Conservation (phyloP, 2,113 vertebrate genomes). For the Tinamus guttatus region DNA sequence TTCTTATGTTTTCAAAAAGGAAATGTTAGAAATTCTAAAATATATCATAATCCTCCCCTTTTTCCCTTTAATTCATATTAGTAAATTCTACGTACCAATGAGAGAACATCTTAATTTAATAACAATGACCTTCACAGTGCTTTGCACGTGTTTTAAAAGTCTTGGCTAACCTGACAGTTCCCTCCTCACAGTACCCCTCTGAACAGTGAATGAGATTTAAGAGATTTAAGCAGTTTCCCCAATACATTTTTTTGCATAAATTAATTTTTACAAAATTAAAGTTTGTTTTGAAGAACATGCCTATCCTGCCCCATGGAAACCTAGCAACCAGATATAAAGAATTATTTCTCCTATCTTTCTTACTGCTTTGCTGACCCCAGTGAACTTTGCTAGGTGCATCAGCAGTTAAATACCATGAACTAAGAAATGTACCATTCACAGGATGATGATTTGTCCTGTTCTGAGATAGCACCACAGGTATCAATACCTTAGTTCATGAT, state of each 20-base stretch:
- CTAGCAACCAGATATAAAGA: background rate
- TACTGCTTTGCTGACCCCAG: background rate
- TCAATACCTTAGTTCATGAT: background rate
- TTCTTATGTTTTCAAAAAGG: background rate
- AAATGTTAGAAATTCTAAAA: background rate
- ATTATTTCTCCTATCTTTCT: background rate
- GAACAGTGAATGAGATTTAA: background rate
- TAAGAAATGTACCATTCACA: background rate
- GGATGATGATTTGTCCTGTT: background rate
- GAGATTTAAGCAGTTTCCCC: background rate
- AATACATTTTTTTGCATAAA: background rate
- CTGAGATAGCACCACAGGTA: background rate
- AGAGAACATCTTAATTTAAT: background rate
- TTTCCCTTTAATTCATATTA: constrained; percentile 7
- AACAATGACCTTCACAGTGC: background rate
- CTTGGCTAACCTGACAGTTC: background rate
- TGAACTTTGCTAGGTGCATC: background rate
- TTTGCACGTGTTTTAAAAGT: background rate
- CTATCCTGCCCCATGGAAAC: background rate
- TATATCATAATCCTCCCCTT: background rate
- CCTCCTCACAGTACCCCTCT: background rate
- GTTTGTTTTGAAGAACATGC: background rate
- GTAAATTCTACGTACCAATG: background rate
- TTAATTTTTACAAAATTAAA: background rate
- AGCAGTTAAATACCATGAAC: background rate